Evolutionary conservation across 2,888 invertebrate genomes (phyloP), one percentile per base, ranked within the genome.

Genomic region (Folsomia manolachei): DNA sequence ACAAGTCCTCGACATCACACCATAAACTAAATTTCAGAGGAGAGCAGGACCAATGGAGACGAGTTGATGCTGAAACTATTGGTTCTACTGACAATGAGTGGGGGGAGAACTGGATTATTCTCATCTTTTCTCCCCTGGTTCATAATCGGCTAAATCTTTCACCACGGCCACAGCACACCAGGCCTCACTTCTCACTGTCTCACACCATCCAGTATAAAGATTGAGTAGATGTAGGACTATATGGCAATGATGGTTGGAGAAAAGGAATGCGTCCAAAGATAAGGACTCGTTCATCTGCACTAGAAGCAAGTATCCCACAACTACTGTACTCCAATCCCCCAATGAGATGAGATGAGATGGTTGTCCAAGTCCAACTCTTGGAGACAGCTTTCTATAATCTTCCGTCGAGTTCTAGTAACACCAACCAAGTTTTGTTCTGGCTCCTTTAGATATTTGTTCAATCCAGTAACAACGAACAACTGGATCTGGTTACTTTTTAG

Each of bases 61-160:
- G 39, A 4, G 14, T 14, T 39, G 39, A 4, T 39, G 39, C n/a
- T n/a, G n/a, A n/a, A n/a, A n/a, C n/a, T n/a, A n/a, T n/a, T n/a
- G n/a, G n/a, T n/a, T n/a, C 39, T 39, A 39, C 39, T 39, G 14
- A 4, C 7, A 39, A 4, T 39, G 39, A 39, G 39, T 39, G 39
- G 14, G 39, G 39, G 39, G 39, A 39, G 39, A 14, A 39, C 39
- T 39, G 39, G 39, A 39, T 39, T 39, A 75, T 75, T 71, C 75
- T 77, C 77, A 75, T 77, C 72, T 75, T 77, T 72, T 70, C 72
- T 72, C 69, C 71, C 72, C 75, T 39, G 39, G 39, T 39, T 77
- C 71, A 75, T 77, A 75, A 69, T 62, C 68, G 71, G 72, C 62
- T 69, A 27, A 51, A 67, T 27, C 39, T 61, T 19, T 39, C 19